A percentile compares a stretch with the other conserved stretches of the same genome.
Evolutionary conservation across 2,888 invertebrate species (phyloP).

Genomic region (Poecilus cupreus): DNA sequence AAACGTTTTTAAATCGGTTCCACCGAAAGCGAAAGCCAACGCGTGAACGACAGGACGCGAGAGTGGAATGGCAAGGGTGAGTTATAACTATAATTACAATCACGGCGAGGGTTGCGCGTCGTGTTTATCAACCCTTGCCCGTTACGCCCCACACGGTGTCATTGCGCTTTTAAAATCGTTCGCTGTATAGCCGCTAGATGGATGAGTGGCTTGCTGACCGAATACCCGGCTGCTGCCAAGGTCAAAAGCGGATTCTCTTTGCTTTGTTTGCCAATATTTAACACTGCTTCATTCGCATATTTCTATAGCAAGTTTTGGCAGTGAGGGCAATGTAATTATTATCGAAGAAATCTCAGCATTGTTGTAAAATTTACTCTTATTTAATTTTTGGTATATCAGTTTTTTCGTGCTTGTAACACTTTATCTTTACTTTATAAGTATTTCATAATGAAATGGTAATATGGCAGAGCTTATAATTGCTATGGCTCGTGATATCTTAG

Average conservation of each 20-base stretch:
- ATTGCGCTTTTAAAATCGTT: constrained; percentile 54
- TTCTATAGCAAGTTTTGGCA: too few species aligned
- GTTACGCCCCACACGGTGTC: constrained; percentile 32
- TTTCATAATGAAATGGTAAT: too few species aligned
- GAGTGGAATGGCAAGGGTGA: constrained; percentile 50
- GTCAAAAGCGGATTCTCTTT: neutral
- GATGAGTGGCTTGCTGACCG: constrained; percentile 39
- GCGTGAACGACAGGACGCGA: constrained; percentile 31
- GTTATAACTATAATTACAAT: constrained; percentile 59
- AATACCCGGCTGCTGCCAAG: neutral
- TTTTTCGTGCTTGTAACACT: too few species aligned
- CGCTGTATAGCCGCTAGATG: constrained; percentile 14
- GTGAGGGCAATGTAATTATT: too few species aligned
- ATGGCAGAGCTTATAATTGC: too few species aligned
- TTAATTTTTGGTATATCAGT: too few species aligned
- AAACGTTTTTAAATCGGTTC: constrained; percentile 46
- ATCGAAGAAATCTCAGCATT: too few species aligned
- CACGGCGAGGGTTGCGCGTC: constrained; percentile 46
- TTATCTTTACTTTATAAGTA: too few species aligned
- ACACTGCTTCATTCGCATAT: too few species aligned
- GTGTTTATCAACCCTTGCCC: constrained; percentile 48
- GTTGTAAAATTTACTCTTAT: too few species aligned
- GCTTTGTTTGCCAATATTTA: too few species aligned
- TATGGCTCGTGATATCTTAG: too few species aligned
- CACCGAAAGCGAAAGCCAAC: constrained; percentile 29